Evolutionary conservation across 2,888 invertebrate species (phyloP).

Genomic region (Pocota personata): DNA sequence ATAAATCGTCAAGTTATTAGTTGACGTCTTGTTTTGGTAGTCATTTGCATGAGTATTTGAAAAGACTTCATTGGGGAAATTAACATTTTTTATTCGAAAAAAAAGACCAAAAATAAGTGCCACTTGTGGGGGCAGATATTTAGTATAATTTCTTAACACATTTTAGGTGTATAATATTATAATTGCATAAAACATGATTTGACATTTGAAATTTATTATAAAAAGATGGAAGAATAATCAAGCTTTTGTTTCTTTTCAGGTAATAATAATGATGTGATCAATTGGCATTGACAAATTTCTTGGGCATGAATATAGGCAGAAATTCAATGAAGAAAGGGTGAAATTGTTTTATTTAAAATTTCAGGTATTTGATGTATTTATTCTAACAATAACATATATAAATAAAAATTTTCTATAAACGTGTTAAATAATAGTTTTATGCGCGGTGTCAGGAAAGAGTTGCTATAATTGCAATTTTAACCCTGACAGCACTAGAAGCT

Average conservation of each 20-base stretch:
- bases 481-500: too few relatives aligned
- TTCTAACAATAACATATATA: too few relatives aligned
- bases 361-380: too few relatives aligned
- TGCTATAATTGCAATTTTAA: too few relatives aligned
- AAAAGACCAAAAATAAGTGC: not conserved
- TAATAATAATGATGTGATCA: not conserved
- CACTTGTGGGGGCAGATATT: conserved; percentile 2
- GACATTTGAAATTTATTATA: not conserved
- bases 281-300: not conserved
- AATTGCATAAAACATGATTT: not conserved
- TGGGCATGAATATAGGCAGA: not conserved
- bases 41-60: not conserved
- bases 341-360: too few relatives aligned
- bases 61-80: not conserved
- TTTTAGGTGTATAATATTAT: not conserved
- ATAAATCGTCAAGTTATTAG: not conserved
- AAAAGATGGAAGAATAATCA: not conserved
- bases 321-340: too few relatives aligned
- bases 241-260: conserved; percentile 2
- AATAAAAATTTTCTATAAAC: too few relatives aligned
- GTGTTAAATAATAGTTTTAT: too few relatives aligned
- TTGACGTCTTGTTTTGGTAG: conserved; percentile 4
- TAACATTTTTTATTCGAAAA: not conserved
- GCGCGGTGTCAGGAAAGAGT: too few relatives aligned
- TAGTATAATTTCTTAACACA: conserved; percentile 25